Evolutionary conservation across 1,140 invertebrate species (phyloP).

Genomic region (Musca vetustissima): DNA sequence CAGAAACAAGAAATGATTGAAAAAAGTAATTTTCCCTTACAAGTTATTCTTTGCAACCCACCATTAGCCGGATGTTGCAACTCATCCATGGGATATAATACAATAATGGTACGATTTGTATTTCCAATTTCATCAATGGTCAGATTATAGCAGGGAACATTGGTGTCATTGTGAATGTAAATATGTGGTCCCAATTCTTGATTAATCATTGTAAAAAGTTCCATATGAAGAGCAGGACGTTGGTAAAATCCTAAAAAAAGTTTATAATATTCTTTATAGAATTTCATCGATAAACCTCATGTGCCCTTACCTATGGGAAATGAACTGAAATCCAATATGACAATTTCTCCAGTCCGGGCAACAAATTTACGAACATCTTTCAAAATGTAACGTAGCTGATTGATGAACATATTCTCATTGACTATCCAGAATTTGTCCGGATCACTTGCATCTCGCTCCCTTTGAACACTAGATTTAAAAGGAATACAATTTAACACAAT

Average conservation of each 20-base stretch:
- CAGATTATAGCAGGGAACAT: slow-evolving; percentile 36
- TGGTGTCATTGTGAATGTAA: slow-evolving; percentile 33
- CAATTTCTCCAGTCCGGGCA: slow-evolving; percentile 59
- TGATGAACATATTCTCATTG: slow-evolving; percentile 62
- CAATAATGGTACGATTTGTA: slow-evolving; percentile 32
- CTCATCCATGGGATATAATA: slow-evolving; percentile 45
- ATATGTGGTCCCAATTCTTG: slow-evolving; percentile 42
- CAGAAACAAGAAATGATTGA: background rate
- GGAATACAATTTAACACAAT: background rate
- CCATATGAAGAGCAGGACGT: slow-evolving; percentile 44
- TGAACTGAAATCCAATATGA: slow-evolving; percentile 62
- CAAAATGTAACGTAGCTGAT: slow-evolving; percentile 58
- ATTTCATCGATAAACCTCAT: background rate
- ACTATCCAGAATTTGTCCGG: slow-evolving; percentile 62
- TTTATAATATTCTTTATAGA: too few relatives aligned
- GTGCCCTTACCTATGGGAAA: slow-evolving; percentile 42
- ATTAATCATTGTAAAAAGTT: slow-evolving; percentile 36
- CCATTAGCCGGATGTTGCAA: slow-evolving; percentile 46
- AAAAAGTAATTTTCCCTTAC: background rate
- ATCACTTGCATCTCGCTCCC: slow-evolving; percentile 29
- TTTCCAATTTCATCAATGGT: slow-evolving; percentile 35
- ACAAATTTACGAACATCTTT: slow-evolving; percentile 61
- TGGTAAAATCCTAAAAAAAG: slow-evolving; percentile 43
- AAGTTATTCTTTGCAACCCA: slow-evolving; percentile 17
- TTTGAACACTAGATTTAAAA: slow-evolving; percentile 5